phyloP scores from a whole-genome alignment of 2,113 vertebrate genomes.

The Empidonax traillii region DNA sequence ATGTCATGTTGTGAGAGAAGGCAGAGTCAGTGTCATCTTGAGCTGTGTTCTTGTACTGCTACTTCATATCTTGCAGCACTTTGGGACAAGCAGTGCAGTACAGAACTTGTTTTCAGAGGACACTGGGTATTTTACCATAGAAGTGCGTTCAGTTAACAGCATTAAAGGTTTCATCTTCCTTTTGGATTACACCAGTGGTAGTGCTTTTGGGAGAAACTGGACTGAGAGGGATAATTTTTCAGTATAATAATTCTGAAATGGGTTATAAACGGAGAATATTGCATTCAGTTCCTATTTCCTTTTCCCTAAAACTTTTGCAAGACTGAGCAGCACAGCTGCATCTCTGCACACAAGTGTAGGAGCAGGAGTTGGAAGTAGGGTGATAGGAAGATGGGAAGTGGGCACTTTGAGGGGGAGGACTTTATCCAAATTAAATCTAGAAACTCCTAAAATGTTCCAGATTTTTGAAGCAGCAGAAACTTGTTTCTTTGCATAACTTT shows the following conservation, averaged over 20 bases:
- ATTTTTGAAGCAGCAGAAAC: neutral
- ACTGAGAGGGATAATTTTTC: neutral
- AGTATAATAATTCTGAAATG: neutral
- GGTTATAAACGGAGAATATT: neutral
- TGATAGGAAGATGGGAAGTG: neutral
- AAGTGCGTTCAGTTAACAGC: neutral
- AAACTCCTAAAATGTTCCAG: neutral
- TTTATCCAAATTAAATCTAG: neutral
- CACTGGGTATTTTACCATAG: fast-evolving
- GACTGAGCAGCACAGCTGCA: neutral
- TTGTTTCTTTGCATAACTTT: neutral
- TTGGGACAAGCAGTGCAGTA: neutral
- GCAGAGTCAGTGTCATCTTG: neutral
- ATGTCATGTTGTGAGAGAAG: neutral
- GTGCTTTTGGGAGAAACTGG: neutral
- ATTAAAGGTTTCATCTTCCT: neutral
- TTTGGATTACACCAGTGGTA: neutral
- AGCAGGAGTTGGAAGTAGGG: neutral
- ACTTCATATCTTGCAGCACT: neutral
- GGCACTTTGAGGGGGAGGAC: neutral
- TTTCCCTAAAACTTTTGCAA: neutral
- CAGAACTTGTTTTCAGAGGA: neutral
- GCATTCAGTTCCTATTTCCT: neutral
- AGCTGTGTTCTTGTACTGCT: neutral
- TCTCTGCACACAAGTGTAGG: neutral